Percentiles rank a stretch among this genome's conserved stretches.
Evolutionary conservation across 2,797 vertebrate genomes (phyloP).

Genomic region (Macropus fuliginosus): DNA sequence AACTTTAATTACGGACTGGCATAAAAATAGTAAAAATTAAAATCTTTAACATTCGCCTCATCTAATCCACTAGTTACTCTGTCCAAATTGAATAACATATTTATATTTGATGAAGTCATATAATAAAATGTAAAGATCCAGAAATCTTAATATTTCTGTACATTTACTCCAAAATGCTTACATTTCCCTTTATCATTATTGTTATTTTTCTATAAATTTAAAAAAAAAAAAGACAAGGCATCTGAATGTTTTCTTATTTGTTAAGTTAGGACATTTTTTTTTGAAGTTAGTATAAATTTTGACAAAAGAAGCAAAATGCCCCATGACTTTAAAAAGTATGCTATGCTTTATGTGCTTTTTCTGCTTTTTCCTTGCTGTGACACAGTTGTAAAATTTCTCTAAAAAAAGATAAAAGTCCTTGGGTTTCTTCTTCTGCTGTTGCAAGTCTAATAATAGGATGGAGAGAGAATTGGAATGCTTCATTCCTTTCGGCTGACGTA

Average conservation of each 20-base stretch:
- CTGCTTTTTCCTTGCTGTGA: slow-evolving; percentile 66
- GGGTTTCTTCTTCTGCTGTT: slow-evolving; percentile 80
- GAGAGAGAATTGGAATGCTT: slow-evolving; percentile 78
- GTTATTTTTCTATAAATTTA: neutral
- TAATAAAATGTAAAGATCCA: neutral
- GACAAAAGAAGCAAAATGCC: slow-evolving; percentile 43
- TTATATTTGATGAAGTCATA: neutral
- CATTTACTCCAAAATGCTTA: neutral
- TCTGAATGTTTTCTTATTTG: neutral
- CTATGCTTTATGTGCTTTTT: slow-evolving; percentile 72
- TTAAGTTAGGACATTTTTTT: slow-evolving; percentile 14
- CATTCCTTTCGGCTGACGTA: slow-evolving; percentile 80
- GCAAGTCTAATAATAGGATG: slow-evolving; percentile 82
- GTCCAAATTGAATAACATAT: neutral
- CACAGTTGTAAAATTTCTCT: slow-evolving; percentile 69
- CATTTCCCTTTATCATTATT: neutral
- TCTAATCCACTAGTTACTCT: neutral
- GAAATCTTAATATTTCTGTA: neutral
- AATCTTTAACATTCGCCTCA: no score
- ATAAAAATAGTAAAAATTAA: no score
- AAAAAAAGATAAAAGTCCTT: slow-evolving; percentile 74
- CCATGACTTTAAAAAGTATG: slow-evolving; percentile 41
- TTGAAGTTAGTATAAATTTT: slow-evolving; percentile 17
- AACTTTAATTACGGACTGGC: no score
- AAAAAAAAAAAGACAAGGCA: neutral